phyloP scores from a whole-genome alignment of 2,888 invertebrate species.

The Mimas tiliae region DNA sequence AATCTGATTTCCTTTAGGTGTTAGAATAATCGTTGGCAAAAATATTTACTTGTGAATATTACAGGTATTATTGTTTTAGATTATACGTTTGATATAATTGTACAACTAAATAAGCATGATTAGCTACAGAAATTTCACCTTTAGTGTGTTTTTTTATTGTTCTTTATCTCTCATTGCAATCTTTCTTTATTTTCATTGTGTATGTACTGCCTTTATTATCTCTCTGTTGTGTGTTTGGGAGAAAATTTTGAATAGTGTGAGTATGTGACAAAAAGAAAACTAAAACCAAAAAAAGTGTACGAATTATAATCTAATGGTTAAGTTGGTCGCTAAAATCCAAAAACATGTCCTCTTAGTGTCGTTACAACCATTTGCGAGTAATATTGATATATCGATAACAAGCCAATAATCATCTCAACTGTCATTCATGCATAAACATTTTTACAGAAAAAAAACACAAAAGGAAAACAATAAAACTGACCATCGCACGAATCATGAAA shows the following conservation, averaged over 20 bases:
- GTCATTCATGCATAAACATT: conserved; percentile 53
- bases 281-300: conserved; percentile 5
- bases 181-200: neutral
- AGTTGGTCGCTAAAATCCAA: conserved; percentile 14
- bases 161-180: neutral
- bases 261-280: conserved; percentile 12
- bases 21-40: neutral
- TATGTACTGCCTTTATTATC: neutral
- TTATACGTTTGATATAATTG: no score
- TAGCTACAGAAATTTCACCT: conserved; percentile 21
- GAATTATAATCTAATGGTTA: conserved; percentile 13
- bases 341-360: conserved; percentile 31
- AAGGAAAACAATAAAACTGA: conserved; percentile 35
- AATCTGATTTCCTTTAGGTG: neutral
- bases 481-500: conserved; percentile 15
- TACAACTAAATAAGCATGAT: no score
- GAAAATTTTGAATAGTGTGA: conserved; percentile 7
- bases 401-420: conserved; percentile 38
- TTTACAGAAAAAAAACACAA: conserved; percentile 49
- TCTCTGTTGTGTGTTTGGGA: neutral
- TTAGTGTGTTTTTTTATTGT: neutral
- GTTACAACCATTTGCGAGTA: conserved; percentile 38
- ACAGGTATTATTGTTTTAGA: no score
- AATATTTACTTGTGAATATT: neutral
- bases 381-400: conserved; percentile 36